Evolutionary conservation across 2,888 invertebrate genomes (phyloP).

Genomic region (Eretmocerus hayati): DNA sequence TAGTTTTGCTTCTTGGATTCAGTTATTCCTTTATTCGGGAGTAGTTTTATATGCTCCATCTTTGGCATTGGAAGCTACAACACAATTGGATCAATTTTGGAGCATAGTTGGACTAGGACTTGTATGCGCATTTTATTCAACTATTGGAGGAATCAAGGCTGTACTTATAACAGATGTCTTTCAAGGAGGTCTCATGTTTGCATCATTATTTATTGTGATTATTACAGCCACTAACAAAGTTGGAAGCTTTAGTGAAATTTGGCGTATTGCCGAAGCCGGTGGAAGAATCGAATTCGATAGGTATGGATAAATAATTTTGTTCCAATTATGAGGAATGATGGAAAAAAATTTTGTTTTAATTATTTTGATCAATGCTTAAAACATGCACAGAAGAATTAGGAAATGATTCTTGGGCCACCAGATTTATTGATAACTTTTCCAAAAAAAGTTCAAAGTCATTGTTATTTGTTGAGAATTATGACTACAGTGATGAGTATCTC

Average conservation of each 20-base stretch:
- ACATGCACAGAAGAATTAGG: too few relatives aligned
- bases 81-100: constrained; percentile 64
- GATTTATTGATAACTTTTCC: too few relatives aligned
- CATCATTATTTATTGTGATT: constrained; percentile 71
- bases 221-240: constrained; percentile 63
- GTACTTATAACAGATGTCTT: constrained; percentile 82
- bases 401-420: too few relatives aligned
- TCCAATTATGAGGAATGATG: not conserved
- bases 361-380: not conserved
- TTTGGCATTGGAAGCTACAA: constrained; percentile 78
- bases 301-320: constrained; percentile 49
- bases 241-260: constrained; percentile 66
- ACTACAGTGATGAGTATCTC: too few relatives aligned
- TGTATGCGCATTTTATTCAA: constrained; percentile 81
- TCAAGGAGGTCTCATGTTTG: constrained; percentile 79
- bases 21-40: constrained; percentile 86
- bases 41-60: constrained; percentile 92
- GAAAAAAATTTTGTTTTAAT: not conserved
- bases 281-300: constrained; percentile 64
- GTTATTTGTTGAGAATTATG: too few relatives aligned
- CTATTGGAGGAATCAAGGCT: constrained; percentile 86
- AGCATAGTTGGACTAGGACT: constrained; percentile 69
- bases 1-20: constrained; percentile 77
- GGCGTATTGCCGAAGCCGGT: constrained; percentile 62
- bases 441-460: too few relatives aligned